Evolutionary conservation across 2,888 invertebrate genomes (phyloP), one percentile per base, ranked within the genome.

Genomic region (Caenorhabditis afra): DNA sequence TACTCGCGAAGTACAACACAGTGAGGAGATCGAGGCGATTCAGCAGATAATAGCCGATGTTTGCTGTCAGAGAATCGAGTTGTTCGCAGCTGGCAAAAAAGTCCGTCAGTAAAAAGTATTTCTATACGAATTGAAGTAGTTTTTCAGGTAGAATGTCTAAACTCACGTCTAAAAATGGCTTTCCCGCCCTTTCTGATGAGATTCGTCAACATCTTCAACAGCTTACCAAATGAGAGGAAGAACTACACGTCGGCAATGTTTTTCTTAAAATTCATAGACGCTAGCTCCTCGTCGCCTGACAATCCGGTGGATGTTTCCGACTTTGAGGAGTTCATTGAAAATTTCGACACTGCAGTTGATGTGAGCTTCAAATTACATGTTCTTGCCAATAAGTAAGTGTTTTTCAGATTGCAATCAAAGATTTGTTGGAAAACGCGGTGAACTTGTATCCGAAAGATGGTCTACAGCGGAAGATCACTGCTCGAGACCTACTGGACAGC

Each of bases 381-480:
- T n/a, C n/a, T n/a, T n/a, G n/a, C n/a, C n/a, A n/a, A n/a, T n/a
- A n/a, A n/a, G 8, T 3, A 12, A 14, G 1, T 1, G 52, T 11
- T 29, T 62, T 74, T 45, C 41, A 75, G 74, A 14, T 68, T 16
- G 0, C 58, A 22, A 47, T 76, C 4, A 76, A 76, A 23, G 68
- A 76, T 58, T 45, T 68, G 20, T 11, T 76, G 12, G 68, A 70
- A 23, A 53, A 50, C 16, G 68, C 68, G 5, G 12, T 37, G 8
- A 58, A 67, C 1, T 37, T 70, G 55, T 52, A 64, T 35, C 64
- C 68, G 14, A 61, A 68, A 20, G 65, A 66, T 16, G 50, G 22
- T 44, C 55, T 49, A 44, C 14, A n/a, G 20, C 22, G 67, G 12
- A 39, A 41, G n/a, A 47, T 74, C 18, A 53, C 47, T 1, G 53